phyloP scores from a whole-genome alignment of 2,113 vertebrate species.

The Clarias gariepinus region DNA sequence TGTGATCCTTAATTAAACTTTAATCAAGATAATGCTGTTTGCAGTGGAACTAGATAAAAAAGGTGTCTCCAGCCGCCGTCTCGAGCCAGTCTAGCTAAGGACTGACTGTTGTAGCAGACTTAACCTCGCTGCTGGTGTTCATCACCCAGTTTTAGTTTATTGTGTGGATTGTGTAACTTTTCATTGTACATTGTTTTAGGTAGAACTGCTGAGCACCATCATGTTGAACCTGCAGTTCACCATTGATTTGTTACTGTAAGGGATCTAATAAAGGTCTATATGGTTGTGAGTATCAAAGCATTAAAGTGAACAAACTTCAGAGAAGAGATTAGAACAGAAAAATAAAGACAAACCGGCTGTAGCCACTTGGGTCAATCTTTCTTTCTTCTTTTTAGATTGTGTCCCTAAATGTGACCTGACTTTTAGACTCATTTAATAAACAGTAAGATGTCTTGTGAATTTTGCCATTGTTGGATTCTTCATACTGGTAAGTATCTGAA shows the following conservation, averaged over 20 bases:
- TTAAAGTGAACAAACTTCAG: neutral
- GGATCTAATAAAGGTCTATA: neutral
- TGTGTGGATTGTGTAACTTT: constrained; percentile 54
- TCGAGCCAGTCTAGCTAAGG: constrained; percentile 65
- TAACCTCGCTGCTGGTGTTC: constrained; percentile 64
- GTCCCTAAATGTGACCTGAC: neutral
- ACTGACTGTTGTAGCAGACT: constrained; percentile 71
- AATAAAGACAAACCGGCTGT: neutral
- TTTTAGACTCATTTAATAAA: neutral
- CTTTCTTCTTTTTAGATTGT: neutral
- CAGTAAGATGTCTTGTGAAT: neutral
- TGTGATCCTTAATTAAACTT: constrained; percentile 99
- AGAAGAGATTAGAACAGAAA: neutral
- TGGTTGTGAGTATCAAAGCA: neutral
- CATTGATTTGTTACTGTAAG: neutral
- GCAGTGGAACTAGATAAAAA: constrained; percentile 81
- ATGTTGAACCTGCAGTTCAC: neutral
- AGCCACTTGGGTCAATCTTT: neutral
- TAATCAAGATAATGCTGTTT: constrained; percentile 98
- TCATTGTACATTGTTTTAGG: constrained; percentile 2
- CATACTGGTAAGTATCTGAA: neutral
- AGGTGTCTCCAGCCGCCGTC: constrained; percentile 68
- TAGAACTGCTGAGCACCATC: neutral
- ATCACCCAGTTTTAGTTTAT: constrained; percentile 57
- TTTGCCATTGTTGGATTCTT: neutral